phyloP scores from a whole-genome alignment of 2,888 invertebrate genomes.

The Falcaria lacertinaria region DNA sequence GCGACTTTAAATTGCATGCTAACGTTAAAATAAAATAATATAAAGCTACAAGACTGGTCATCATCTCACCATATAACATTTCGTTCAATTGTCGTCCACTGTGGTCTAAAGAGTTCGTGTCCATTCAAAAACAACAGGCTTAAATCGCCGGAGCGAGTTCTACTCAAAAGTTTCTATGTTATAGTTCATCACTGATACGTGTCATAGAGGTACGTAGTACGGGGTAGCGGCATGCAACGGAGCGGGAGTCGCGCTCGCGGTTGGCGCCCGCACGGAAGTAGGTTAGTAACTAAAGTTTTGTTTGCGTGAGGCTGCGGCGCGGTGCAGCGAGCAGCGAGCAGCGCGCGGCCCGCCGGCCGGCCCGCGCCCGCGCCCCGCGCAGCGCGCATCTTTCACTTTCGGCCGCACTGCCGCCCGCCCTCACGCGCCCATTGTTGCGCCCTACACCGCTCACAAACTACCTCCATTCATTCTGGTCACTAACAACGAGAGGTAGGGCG shows the following conservation, averaged over 20 bases:
- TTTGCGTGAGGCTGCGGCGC: constrained; percentile 78
- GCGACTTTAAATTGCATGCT: constrained; percentile 60
- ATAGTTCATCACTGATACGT: constrained; percentile 66
- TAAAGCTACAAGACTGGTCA: constrained; percentile 57
- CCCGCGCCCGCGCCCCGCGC: constrained; percentile 31
- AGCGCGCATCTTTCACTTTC: constrained; percentile 71
- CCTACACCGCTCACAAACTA: constrained; percentile 14
- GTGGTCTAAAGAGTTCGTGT: constrained; percentile 53
- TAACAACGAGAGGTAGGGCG: too few species aligned
- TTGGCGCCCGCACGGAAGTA: constrained; percentile 79
- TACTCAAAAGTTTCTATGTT: constrained; percentile 48
- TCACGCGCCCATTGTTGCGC: constrained; percentile 35
- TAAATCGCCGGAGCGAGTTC: constrained; percentile 23
- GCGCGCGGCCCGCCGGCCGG: constrained; percentile 40
- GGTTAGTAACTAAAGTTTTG: constrained; percentile 80
- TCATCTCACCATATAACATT: constrained; percentile 78
- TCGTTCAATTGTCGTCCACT: constrained; percentile 58
- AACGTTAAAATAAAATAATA: constrained; percentile 56
- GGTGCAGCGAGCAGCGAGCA: constrained; percentile 59
- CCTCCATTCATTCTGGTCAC: background rate
- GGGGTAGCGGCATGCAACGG: constrained; percentile 34
- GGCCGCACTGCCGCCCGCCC: constrained; percentile 48
- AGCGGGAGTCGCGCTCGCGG: constrained; percentile 59
- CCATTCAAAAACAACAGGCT: constrained; percentile 58
- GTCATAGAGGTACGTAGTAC: constrained; percentile 43